Conservation (phyloP, 1,140 invertebrate genomes). For the Ooceraea biroi region DNA sequence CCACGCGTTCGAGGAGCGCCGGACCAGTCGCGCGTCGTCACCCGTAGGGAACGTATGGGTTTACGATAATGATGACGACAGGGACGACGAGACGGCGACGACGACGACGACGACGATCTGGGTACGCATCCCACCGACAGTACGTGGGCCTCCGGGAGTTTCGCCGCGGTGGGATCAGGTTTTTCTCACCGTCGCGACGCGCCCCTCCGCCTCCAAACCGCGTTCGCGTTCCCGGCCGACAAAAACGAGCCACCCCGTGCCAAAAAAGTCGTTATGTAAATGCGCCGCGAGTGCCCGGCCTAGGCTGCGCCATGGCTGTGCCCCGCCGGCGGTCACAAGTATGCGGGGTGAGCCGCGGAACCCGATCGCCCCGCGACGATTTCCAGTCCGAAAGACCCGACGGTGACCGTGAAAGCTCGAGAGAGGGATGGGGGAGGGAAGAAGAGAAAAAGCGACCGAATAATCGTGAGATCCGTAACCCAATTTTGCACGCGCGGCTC, state of each 20-base stretch:
- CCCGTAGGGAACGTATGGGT: slow-evolving; percentile 16
- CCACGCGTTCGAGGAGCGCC: slow-evolving; percentile 17
- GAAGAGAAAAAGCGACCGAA: background rate
- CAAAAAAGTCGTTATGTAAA: slow-evolving; percentile 85
- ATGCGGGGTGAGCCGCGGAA: slow-evolving; percentile 51
- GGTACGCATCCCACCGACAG: no score
- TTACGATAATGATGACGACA: background rate
- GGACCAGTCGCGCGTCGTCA: slow-evolving; percentile 33
- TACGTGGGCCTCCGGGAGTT: slow-evolving; percentile 58
- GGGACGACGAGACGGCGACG: background rate
- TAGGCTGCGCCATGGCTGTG: slow-evolving; percentile 54
- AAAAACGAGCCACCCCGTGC: slow-evolving; percentile 76
- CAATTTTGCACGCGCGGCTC: background rate
- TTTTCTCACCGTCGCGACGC: slow-evolving; percentile 72
- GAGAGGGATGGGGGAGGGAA: no score
- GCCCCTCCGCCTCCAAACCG: slow-evolving; percentile 68
- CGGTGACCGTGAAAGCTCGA: background rate
- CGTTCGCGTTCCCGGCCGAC: slow-evolving; percentile 67
- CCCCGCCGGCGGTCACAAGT: slow-evolving; percentile 69
- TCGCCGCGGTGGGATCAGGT: slow-evolving; percentile 73
- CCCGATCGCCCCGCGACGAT: slow-evolving; percentile 33
- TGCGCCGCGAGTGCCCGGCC: slow-evolving; percentile 71
- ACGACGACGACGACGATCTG: slow-evolving; percentile 13
- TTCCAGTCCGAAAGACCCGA: background rate
- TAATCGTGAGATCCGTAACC: background rate